Evolutionary conservation across 2,888 invertebrate genomes (phyloP).

Genomic region (Eulithis testata): DNA sequence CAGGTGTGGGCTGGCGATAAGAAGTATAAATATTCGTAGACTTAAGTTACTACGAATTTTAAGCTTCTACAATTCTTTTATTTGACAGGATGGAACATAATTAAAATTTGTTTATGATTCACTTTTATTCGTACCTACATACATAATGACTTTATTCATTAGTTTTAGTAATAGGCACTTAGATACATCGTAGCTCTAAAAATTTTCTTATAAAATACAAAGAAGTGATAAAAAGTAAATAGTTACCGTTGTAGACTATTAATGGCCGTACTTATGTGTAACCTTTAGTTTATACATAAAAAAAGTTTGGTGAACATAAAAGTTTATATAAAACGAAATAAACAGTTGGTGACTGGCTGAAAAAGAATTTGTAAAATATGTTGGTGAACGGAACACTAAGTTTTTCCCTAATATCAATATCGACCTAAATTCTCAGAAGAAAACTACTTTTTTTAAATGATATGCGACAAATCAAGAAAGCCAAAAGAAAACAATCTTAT

Average conservation of each 20-base stretch:
- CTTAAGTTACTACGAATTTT: neutral
- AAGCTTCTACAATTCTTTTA: neutral
- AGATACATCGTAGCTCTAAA: no score
- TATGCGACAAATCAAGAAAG: conserved; percentile 12
- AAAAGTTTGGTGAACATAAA: no score
- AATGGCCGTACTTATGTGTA: no score
- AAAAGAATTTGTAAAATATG: no score
- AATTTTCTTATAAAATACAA: no score
- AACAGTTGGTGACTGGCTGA: no score
- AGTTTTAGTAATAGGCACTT: neutral
- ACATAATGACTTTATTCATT: neutral
- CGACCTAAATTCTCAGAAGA: neutral
- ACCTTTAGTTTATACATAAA: no score
- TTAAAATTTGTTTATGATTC: neutral
- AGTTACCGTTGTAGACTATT: no score
- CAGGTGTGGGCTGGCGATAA: conserved; percentile 30
- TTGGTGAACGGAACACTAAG: no score
- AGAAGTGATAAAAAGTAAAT: no score
- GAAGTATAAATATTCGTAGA: conserved; percentile 16
- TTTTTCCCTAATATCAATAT: neutral
- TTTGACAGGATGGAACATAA: conserved; percentile 2
- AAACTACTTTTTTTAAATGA: conserved; percentile 5
- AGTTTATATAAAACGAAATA: no score
- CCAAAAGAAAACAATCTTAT: conserved; percentile 45
- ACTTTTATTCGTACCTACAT: neutral